Base-by-base conservation (phyloP, 2,888 invertebrate species). In the Leptopilina drosophilae region DNA sequence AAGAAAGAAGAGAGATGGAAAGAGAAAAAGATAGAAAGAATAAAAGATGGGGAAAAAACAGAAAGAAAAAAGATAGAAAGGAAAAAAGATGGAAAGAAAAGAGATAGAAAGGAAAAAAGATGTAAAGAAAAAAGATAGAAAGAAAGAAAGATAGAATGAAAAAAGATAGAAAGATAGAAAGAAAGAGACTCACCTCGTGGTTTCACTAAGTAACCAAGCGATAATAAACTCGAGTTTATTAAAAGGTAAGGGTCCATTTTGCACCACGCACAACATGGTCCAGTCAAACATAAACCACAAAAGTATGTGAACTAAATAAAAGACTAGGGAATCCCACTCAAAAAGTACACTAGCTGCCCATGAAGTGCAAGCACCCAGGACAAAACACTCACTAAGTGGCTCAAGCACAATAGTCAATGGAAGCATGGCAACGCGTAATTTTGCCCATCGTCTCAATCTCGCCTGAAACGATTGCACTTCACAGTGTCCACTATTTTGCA, bases 241-340 rank as follows among this genome's bases (percentile, higher is more conserved):
- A 93, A 99, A 98, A 20, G 98, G 97, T 85, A 99, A 93, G 65
- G 98, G 95, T 66, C 98, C 97, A 92, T 98, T 97, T 94, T 97
- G 98, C 87, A 98, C 96, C 84, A 97, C 94, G 84, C 96, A 95
- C 87, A 99, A 93, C 87, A 99, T 94, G 88, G 97, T 93, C 96
- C 98, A 99, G 93, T 99, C 99, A 85, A 97, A 95, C 86, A 98
- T 94, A 92, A 99, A 98, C 99, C 99, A 99, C 90, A 96, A 93
- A 78, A 98, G 94, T 87, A 97, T 94, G 92, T 99, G 99, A 88
- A 98, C 95, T 87, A 98, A 93, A 92, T 98, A 98, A 93, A 99
- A 98, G 77, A 97, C 96, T 83, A 98, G 93, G 1, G 97, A 96
- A 92, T 98, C 97, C 94, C 97, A 97, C 84, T 95, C 95, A 88